These are phyloP conservation scores for Pecten maximus DNA, from an alignment of 2,888 invertebrate species.

Conservation along the genomic window DNA sequence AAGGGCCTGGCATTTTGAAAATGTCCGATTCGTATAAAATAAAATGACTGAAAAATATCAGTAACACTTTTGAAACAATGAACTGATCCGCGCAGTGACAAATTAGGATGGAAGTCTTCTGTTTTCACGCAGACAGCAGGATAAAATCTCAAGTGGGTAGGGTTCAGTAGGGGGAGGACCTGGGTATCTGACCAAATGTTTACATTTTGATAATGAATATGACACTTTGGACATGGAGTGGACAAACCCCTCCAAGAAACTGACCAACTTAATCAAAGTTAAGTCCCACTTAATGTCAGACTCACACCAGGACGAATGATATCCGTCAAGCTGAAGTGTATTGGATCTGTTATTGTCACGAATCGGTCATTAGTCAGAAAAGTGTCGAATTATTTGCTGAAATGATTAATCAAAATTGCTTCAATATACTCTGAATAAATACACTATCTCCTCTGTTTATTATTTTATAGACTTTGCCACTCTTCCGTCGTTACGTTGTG, in stretches of 20 bases:
- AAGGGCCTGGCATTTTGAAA: not conserved
- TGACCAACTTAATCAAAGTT: conserved; percentile 5
- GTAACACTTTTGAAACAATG: not conserved
- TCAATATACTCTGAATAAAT: too few species aligned
- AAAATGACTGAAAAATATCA: too few species aligned
- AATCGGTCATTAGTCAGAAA: too few species aligned
- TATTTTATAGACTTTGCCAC: too few species aligned
- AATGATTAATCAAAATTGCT: too few species aligned
- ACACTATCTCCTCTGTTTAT: too few species aligned
- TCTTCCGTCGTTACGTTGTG: too few species aligned
- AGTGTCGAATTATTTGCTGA: too few species aligned
- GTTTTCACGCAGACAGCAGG: not conserved
- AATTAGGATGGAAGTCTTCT: not conserved
- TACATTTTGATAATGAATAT: conserved; percentile 14
- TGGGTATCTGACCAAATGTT: not conserved
- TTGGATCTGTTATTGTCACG: not conserved
- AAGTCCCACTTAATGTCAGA: not conserved
- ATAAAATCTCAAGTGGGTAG: not conserved
- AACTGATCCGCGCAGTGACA: not conserved
- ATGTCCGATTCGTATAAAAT: too few species aligned
- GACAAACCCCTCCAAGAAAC: not conserved
- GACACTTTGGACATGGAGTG: not conserved
- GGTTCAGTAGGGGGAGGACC: not conserved
- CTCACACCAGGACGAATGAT: not conserved
- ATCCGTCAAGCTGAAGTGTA: not conserved